These are phyloP conservation scores for Manduca sexta DNA, from an alignment of 1,140 invertebrate genomes.

Conservation along the genomic window DNA sequence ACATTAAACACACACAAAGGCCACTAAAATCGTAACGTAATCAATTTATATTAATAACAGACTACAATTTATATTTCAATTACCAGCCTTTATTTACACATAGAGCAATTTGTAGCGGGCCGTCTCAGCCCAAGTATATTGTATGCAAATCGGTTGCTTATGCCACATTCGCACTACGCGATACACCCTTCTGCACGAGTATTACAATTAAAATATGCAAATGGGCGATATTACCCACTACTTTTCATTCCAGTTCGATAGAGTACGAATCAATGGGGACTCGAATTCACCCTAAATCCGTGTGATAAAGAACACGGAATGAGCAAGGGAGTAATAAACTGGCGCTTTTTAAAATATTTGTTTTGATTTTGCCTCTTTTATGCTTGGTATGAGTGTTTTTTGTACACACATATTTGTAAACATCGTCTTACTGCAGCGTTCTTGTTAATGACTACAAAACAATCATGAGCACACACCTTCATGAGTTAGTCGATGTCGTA, in stretches of 20 bases:
- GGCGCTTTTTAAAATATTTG: no score
- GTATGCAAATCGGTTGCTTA: conserved; percentile 59
- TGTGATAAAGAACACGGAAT: conserved; percentile 33
- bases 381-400: no score
- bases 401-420: no score
- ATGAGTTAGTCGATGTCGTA: no score
- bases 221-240: conserved; percentile 64
- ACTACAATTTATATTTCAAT: conserved; percentile 24
- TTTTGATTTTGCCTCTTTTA: no score
- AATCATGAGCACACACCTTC: no score
- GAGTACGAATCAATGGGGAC: conserved; percentile 34
- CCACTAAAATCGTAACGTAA: neutral
- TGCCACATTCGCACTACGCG: conserved; percentile 47
- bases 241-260: conserved; percentile 58
- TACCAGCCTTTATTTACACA: conserved; percentile 44
- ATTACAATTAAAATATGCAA: conserved; percentile 72
- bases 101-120: conserved; percentile 42
- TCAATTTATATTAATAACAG: neutral
- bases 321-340: neutral
- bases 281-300: conserved; percentile 12
- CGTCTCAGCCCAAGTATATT: conserved; percentile 37
- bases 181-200: conserved; percentile 30
- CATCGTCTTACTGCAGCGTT: no score
- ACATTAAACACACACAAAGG: no score
- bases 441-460: no score